These are phyloP conservation scores for Platalea minor DNA, from an alignment of 2,797 vertebrate genomes.

Conservation along the genomic window DNA sequence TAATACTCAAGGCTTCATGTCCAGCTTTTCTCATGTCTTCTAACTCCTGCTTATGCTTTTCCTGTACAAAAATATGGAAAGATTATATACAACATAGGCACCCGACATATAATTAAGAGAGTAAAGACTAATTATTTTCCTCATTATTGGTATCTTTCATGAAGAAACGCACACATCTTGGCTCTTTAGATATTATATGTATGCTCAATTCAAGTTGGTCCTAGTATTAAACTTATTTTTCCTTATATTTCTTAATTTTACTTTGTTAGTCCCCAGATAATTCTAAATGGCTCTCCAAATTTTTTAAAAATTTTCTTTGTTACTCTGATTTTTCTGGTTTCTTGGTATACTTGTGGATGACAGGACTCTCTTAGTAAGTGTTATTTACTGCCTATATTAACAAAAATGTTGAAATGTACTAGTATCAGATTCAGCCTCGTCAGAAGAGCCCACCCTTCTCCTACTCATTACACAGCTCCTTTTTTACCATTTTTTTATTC, in stretches of 20 bases:
- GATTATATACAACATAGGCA: background rate
- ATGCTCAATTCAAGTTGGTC: background rate
- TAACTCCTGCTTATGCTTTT: conserved; percentile 77
- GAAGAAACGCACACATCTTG: background rate
- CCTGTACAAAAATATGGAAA: conserved; percentile 58
- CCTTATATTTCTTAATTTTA: background rate
- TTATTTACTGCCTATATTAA: background rate
- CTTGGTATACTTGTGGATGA: background rate
- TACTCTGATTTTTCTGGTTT: background rate
- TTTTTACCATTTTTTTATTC: background rate
- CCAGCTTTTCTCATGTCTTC: conserved; percentile 80
- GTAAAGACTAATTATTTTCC: background rate
- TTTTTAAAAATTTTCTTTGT: background rate
- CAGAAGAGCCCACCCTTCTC: background rate
- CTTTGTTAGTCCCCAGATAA: background rate
- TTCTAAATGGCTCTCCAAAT: background rate
- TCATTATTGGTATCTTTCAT: background rate
- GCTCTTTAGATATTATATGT: background rate
- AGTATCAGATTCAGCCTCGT: background rate
- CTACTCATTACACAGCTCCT: background rate
- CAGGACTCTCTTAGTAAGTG: background rate
- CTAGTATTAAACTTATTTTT: background rate
- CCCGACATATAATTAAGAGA: fast-evolving
- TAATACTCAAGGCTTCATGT: conserved; percentile 79
- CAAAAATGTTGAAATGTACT: background rate